Evolutionary conservation across 2,113 vertebrate species (phyloP), one percentile per base, ranked within the genome.

Genomic region (Crocuta crocuta): DNA sequence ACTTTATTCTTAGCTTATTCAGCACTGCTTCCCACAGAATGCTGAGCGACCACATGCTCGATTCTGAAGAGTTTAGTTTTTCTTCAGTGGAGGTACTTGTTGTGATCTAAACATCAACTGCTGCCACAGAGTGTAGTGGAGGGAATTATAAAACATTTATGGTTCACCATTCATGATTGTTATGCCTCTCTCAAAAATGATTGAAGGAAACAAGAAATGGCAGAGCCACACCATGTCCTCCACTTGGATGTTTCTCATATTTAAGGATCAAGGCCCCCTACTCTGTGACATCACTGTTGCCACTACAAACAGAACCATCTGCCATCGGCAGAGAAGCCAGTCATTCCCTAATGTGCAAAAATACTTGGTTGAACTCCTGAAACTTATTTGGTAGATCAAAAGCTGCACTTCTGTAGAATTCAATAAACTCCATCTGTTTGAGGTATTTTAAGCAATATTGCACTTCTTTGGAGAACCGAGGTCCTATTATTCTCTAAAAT

Each of bases 381-480:
- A 96, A 95, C 92, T 86, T 63, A 94, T 98, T 97, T 97, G 82
- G 90, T 89, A 95, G 84, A 95, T 97, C 97, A 98, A 95, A 97
- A 97, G 95, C 97, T 65, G 76, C 92, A 48, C 43, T 45, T 80
- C 61, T 53, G 50, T 80, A 94, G 97, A 96, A 94, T 92, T 96
- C 86, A 97, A 95, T 96, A 84, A 97, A 94, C 79, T 76, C 95
- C 95, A 82, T 97, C 94, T 97, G 97, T 80, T n/a, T 31, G 97
- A 96, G 87, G 96, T 90, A 90, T 97, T 97, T 95, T 73, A 90
- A 76, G 88, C 81, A 83, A 39, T 89, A 45, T 63, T 94, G 85
- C 43, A 31, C 61, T 94, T 92, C 83, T 86, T 90, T 28, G 73
- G 81, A 93, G 84, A 95, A 91, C 45, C 35, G 11, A 81, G 55